Percentiles rank a stretch among this genome's conserved stretches.
Evolutionary conservation across 2,888 invertebrate species (phyloP).

Genomic region (Andrena marginata): DNA sequence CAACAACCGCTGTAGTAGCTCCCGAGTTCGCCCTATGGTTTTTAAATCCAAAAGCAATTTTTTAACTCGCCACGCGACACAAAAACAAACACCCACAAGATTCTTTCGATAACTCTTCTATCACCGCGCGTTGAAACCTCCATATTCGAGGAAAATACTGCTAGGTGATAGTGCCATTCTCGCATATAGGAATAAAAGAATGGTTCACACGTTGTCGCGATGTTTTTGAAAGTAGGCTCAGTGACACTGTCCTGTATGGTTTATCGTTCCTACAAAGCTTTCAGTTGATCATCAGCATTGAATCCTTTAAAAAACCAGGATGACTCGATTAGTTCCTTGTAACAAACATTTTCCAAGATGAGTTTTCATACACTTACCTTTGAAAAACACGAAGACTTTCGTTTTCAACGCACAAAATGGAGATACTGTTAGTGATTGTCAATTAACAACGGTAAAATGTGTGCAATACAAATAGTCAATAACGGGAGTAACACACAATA

Average conservation of each 20-base stretch:
- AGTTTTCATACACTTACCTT: too few species aligned
- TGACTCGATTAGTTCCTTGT: neutral
- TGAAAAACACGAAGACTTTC: too few species aligned
- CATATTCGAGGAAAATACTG: neutral
- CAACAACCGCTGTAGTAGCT: conserved; percentile 11
- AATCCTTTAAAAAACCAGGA: too few species aligned
- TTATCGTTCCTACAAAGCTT: too few species aligned
- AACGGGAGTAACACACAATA: too few species aligned
- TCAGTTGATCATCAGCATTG: too few species aligned
- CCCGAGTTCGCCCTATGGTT: conserved; percentile 1
- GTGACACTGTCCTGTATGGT: too few species aligned
- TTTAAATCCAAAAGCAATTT: conserved; percentile 34
- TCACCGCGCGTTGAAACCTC: conserved; percentile 27
- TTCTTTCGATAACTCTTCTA: conserved; percentile 38
- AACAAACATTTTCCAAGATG: neutral
- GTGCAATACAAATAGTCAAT: too few species aligned
- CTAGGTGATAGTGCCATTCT: neutral
- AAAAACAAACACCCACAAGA: conserved; percentile 40
- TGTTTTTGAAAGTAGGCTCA: neutral
- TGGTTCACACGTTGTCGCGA: neutral
- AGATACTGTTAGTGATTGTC: too few species aligned
- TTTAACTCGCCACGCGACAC: conserved; percentile 31
- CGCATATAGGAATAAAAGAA: conserved; percentile 1
- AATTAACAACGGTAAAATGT: too few species aligned
- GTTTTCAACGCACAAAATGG: too few species aligned